Evolutionary conservation across 2,113 vertebrate species (phyloP), one percentile per base, ranked within the genome.

Genomic region (Corythornis cristatus): DNA sequence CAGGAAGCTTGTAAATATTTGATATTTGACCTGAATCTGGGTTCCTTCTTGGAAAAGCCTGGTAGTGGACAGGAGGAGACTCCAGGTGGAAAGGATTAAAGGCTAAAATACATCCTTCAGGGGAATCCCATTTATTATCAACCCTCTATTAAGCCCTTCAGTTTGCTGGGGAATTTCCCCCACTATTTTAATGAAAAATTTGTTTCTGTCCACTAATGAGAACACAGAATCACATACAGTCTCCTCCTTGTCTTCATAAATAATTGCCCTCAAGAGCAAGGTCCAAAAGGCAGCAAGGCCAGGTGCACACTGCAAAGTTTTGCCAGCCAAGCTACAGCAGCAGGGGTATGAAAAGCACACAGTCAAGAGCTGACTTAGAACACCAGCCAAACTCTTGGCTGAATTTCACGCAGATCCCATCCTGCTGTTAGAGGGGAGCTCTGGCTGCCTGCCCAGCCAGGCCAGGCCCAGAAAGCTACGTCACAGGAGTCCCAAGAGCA

Each of bases 401-500:
- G 40, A 88, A 65, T 26, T 90, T 86, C 60, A 22, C 3, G 4
- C 1, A 1, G 67, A 18, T 77, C 56, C 80, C 15, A 2, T 20
- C 40, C 28, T 3, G 1, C 46, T 43, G 31, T 29, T 70, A 26
- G 40, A 51, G 31, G 19, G 65, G 10, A 84, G 20, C 35, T 79
- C 58, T 56, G 66, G 74, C 46, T 4, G 1, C 29, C 19, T 48
- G 80, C 54, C 72, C 12, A 2, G 46, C 31, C 12, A 3, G 53
- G 18, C 45, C 83, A 57, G 50, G 50, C 76, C 7, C 23, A 50
- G 46, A 1, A 1, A 82, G 46, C 11, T 31, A n/a, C 10, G 1
- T 5, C 3, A 2, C 33, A 33, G 33, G 5, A 65, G 51, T 15
- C n/a, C 54, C 2, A 0, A 21, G 10, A 62, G 25, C 35, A 15